Evolutionary conservation across 2,113 vertebrate species (phyloP), one percentile per base, ranked within the genome.

Genomic region (Sturnira hondurensis): DNA sequence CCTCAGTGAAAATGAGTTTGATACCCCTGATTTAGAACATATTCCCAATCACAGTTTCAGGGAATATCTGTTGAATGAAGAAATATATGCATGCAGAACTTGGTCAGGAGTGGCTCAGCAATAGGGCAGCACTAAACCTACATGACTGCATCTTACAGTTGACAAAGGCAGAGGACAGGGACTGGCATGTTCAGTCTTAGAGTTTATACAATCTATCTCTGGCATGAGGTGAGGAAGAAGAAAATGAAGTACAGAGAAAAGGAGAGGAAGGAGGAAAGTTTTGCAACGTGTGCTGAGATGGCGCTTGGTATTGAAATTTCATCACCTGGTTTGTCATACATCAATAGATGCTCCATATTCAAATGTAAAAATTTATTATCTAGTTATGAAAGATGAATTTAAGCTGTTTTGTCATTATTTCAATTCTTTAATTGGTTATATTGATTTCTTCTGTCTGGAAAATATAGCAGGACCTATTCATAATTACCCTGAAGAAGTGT

Each of bases 371-470:
- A 67, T 41, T 24, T 76, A 50, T 90, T 92, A 80, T 94, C 47
- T 84, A 61, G 47, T 65, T 43, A 56, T 17, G 13, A 95, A 88
- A 93, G 54, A 86, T 92, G 63, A 83, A 96, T 94, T 95, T 93
- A 70, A 86, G 95, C 88, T 83, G 73, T 36, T 33, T 81, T 94
- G 68, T 38, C 93, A 95, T 86, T 89, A 68, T 89, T 28, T 92
- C 80, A 31, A 47, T 89, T 78, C 80, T 70, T 68, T 95, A 93
- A 95, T 78, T 83, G 74, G 36, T 43, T 80, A 54, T 84, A 92
- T 65, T 94, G 95, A 90, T 97, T 93, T 89, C 63, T 73, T 89
- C 80, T 73, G 5, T 43, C 84, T 95, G 36, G 41, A 54, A 94
- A 96, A 85, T 83, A 78, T 33, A 67, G 86, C 47, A 70, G 88